These are phyloP conservation scores for Metridium senile DNA, from an alignment of 92 coral and sea anemone genomes.

Conservation along the genomic window DNA sequence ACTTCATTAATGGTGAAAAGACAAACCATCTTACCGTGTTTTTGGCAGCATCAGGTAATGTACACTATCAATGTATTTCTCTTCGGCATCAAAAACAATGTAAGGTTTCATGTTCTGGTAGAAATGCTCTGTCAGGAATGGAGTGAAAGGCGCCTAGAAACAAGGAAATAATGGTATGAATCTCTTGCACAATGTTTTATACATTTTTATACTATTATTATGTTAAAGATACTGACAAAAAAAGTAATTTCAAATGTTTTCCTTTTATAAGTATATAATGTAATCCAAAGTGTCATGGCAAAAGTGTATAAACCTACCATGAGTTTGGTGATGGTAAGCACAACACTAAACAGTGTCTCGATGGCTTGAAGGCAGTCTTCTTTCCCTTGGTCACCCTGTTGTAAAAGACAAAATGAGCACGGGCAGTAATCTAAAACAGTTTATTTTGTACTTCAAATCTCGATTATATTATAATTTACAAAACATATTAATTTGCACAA, in stretches of 20 bases:
- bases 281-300: background rate
- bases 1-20: too few relatives aligned
- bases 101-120: conserved; percentile 84
- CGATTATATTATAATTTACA: too few relatives aligned
- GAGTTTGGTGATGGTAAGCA: conserved; percentile 82
- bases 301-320: conserved; percentile 56
- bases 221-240: too few relatives aligned
- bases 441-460: background rate
- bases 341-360: conserved; percentile 93
- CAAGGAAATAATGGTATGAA: background rate
- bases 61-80: conserved; percentile 75
- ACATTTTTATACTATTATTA: too few relatives aligned
- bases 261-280: too few relatives aligned
- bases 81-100: conserved; percentile 69
- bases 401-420: background rate
- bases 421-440: background rate
- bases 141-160: conserved; percentile 95
- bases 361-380: conserved; percentile 82
- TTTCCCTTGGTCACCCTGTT: conserved; percentile 87
- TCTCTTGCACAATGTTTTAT: too few relatives aligned
- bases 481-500: too few relatives aligned
- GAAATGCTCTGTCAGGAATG: conserved; percentile 93
- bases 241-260: too few relatives aligned
- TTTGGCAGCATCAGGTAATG: conserved; percentile 89
- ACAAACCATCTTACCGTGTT: conserved; percentile 52